Percentiles rank a stretch among this genome's conserved stretches.
Evolutionary conservation across 1,140 invertebrate genomes (phyloP).

Genomic region (Drosophila virilis): DNA sequence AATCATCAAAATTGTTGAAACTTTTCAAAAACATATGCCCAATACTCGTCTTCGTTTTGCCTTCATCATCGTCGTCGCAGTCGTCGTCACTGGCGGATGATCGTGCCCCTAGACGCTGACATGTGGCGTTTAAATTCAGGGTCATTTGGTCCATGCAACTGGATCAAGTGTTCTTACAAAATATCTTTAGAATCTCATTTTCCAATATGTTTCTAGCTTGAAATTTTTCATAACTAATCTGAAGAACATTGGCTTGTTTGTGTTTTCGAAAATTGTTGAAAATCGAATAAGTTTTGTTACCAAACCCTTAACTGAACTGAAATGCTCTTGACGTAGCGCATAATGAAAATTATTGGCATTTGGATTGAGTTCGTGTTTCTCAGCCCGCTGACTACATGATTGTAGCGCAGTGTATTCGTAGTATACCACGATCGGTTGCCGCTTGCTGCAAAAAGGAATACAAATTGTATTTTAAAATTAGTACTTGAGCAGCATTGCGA

Average conservation of each 20-base stretch:
- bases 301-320: background rate
- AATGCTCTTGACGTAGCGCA: conserved; percentile 39
- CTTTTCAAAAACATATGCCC: conserved; percentile 60
- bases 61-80: background rate
- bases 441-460: conserved; percentile 72
- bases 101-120: conserved; percentile 57
- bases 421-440: conserved; percentile 63
- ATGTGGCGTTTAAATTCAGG: conserved; percentile 67
- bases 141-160: conserved; percentile 58
- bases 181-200: background rate
- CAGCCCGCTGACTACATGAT: conserved; percentile 57
- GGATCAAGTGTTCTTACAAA: conserved; percentile 61
- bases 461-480: conserved; percentile 83
- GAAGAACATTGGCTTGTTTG: background rate
- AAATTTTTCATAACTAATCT: no score
- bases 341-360: conserved; percentile 64
- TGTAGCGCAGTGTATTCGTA: conserved; percentile 69
- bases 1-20: conserved; percentile 45
- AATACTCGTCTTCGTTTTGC: conserved; percentile 28
- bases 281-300: background rate
- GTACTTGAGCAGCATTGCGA: conserved; percentile 84
- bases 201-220: no score
- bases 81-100: conserved; percentile 21
- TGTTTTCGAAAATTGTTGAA: conserved; percentile 1
- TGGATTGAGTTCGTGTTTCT: conserved; percentile 81